These are phyloP conservation scores for Belgica antarctica DNA, from an alignment of 2,888 invertebrate genomes.

Conservation along the genomic window DNA sequence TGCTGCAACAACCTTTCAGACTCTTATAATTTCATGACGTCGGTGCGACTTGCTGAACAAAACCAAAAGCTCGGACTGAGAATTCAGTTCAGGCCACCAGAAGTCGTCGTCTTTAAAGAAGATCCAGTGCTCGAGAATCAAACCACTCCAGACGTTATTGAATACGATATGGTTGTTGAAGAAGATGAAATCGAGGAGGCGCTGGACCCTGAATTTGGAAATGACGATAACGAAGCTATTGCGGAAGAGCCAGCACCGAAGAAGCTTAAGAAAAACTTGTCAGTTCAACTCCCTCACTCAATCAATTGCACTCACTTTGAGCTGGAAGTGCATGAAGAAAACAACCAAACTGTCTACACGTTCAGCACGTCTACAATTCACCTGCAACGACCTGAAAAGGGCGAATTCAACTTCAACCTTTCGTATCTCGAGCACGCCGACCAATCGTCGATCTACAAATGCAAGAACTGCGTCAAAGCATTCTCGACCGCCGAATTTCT, in stretches of 20 bases:
- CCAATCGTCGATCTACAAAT: neutral
- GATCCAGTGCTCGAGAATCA: too few relatives aligned
- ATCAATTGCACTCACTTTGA: neutral
- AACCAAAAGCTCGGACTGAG: neutral
- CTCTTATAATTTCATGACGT: neutral
- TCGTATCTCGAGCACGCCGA: neutral
- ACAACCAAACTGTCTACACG: neutral
- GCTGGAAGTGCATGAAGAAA: neutral
- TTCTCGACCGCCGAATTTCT: constrained; percentile 7
- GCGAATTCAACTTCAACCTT: neutral
- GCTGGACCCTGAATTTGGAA: neutral
- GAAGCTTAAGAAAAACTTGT: neutral
- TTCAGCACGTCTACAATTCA: neutral
- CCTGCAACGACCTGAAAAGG: neutral
- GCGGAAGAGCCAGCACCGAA: neutral
- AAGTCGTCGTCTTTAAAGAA: too few relatives aligned
- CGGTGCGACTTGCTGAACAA: neutral
- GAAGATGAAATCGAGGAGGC: neutral
- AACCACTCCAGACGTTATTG: neutral
- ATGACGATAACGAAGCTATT: neutral
- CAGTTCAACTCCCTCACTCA: neutral
- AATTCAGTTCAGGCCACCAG: too few relatives aligned
- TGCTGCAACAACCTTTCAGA: neutral
- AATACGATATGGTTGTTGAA: neutral
- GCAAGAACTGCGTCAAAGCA: constrained; percentile 18